Conservation (phyloP, 1,140 invertebrate genomes). For the Belonocnema kinseyi region DNA sequence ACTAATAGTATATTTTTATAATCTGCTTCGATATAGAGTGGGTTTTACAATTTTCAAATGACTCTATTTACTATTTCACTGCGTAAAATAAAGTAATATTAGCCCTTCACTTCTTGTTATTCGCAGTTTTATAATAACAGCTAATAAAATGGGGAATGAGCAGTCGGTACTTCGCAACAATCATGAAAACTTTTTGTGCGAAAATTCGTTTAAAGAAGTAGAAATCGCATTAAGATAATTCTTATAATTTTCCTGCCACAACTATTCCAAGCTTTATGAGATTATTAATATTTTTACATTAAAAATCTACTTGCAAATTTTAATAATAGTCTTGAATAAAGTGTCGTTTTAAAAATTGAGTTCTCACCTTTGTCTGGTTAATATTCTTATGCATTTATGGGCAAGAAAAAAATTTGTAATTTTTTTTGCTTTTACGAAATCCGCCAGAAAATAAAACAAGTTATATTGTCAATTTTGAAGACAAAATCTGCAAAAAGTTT, state of each 20-base stretch:
- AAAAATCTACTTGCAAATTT: not conserved
- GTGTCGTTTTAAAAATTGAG: not conserved
- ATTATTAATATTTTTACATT: not conserved
- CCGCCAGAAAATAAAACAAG: no score
- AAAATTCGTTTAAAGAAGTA: conserved; percentile 2
- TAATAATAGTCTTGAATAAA: conserved; percentile 11
- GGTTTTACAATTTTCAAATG: no score
- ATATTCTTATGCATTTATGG: not conserved
- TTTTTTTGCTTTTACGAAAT: no score
- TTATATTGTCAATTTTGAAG: no score
- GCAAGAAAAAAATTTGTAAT: no score
- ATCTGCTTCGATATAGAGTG: no score
- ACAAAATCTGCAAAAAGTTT: no score
- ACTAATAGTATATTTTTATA: no score
- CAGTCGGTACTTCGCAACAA: conserved; percentile 24
- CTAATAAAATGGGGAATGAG: conserved; percentile 20
- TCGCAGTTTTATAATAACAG: conserved; percentile 25
- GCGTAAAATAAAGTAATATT: conserved; percentile 19
- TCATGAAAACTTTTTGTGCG: not conserved
- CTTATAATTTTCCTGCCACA: not conserved
- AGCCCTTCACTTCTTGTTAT: conserved; percentile 18
- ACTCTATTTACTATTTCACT: not conserved
- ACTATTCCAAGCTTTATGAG: conserved; percentile 11
- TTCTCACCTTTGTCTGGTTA: conserved; percentile 1
- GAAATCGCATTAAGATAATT: conserved; percentile 23